These are phyloP conservation scores for Procambarus clarkii DNA, from an alignment of 1,140 invertebrate species.

Conservation along the genomic window DNA sequence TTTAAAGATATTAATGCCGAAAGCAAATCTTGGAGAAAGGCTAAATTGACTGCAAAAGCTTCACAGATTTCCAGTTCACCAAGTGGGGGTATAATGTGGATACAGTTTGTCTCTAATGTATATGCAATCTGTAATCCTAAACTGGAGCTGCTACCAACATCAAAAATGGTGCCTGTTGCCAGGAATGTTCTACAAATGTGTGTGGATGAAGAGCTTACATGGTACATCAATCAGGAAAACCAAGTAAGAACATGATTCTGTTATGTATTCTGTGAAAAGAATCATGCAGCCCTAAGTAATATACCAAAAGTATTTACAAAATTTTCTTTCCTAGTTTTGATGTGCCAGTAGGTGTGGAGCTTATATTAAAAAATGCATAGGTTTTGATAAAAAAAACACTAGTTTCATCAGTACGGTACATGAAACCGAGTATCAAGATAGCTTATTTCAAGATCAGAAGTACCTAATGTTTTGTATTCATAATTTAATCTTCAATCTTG, in stretches of 20 bases:
- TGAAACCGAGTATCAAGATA: no score
- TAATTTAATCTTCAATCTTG: no score
- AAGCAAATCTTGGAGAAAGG: conserved; percentile 45
- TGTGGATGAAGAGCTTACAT: conserved; percentile 45
- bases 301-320: no score
- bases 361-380: no score
- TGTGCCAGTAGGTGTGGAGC: no score
- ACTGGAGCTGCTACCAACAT: neutral
- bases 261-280: no score
- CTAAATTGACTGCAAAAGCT: conserved; percentile 30
- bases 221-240: conserved; percentile 28
- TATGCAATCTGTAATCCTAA: conserved; percentile 23
- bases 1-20: conserved; percentile 11
- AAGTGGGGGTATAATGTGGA: conserved; percentile 33
- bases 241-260: conserved; percentile 4
- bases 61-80: conserved; percentile 29
- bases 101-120: conserved; percentile 25
- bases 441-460: no score
- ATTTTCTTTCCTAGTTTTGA: no score
- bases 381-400: no score
- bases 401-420: no score
- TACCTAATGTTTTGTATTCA: no score
- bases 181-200: conserved; percentile 32
- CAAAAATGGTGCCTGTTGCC: conserved; percentile 25
- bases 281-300: no score